Evolutionary conservation across 2,888 invertebrate genomes (phyloP).

Genomic region (Willowsia nigromaculata): DNA sequence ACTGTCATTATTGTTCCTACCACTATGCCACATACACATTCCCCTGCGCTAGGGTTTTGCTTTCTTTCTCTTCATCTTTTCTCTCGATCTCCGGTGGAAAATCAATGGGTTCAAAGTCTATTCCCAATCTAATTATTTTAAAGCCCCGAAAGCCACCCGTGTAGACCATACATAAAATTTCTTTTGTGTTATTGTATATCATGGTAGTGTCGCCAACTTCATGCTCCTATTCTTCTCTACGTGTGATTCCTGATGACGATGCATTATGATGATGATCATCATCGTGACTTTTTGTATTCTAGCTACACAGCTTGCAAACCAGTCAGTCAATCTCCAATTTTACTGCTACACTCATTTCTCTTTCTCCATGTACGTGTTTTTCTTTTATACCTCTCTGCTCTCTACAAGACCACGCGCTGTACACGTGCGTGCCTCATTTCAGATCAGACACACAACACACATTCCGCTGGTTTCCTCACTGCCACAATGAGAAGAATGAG

Average conservation of each 20-base stretch:
- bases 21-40: too few species aligned
- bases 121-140: constrained; percentile 4
- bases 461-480: not conserved
- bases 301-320: not conserved
- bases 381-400: not conserved
- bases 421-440: not conserved
- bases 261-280: not conserved
- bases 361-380: not conserved
- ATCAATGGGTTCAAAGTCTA: not conserved
- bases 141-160: too few species aligned
- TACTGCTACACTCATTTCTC: not conserved
- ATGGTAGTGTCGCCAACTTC: not conserved
- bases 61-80: not conserved
- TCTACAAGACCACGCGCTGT: not conserved
- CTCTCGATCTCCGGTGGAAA: not conserved
- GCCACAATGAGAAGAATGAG: not conserved
- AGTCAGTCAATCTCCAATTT: not conserved
- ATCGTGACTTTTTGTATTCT: not conserved
- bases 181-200: not conserved
- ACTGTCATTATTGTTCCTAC: too few species aligned
- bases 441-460: not conserved
- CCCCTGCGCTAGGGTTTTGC: not conserved
- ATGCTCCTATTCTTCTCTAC: not conserved
- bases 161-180: too few species aligned
- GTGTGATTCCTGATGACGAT: not conserved